Percentiles rank a stretch among this genome's conserved stretches.
phyloP scores from a whole-genome alignment of 2,113 vertebrate genomes.

The Daboia siamensis region DNA sequence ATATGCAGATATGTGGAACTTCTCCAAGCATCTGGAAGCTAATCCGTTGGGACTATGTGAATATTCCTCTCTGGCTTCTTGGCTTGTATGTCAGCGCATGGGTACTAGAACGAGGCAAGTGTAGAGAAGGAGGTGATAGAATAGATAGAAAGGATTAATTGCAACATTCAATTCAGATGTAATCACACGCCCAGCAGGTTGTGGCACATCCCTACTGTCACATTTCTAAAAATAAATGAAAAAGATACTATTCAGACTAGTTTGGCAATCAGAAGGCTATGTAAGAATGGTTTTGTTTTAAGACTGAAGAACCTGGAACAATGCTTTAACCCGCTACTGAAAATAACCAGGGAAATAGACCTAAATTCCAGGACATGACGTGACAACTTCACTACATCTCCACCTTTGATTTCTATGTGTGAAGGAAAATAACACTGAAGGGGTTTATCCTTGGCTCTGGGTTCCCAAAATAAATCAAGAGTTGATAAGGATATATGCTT shows the following conservation, averaged over 20 bases:
- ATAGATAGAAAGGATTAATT: slow-evolving; percentile 53
- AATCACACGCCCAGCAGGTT: slow-evolving; percentile 54
- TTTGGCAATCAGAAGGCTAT: slow-evolving; percentile 51
- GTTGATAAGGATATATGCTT: background rate
- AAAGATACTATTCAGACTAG: slow-evolving; percentile 17
- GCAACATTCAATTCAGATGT: slow-evolving; percentile 54
- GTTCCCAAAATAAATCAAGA: background rate
- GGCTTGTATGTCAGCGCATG: background rate
- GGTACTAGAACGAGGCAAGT: background rate
- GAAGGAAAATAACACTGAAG: background rate
- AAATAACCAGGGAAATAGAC: slow-evolving; percentile 38
- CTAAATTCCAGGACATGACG: background rate
- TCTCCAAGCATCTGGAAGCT: slow-evolving; percentile 23
- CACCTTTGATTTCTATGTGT: background rate
- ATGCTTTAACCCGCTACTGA: slow-evolving; percentile 50
- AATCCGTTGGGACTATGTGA: background rate
- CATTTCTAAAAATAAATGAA: slow-evolving; percentile 58
- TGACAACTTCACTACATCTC: slow-evolving; percentile 5
- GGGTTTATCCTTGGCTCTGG: background rate
- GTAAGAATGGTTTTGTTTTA: slow-evolving; percentile 39
- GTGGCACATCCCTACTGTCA: slow-evolving; percentile 52
- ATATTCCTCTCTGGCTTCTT: background rate
- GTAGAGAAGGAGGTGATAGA: slow-evolving; percentile 16
- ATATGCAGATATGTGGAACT: slow-evolving; percentile 32
- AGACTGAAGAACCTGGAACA: slow-evolving; percentile 40